Conservation (phyloP, 2,797 vertebrate genomes). For the Poliocrania exsul region DNA sequence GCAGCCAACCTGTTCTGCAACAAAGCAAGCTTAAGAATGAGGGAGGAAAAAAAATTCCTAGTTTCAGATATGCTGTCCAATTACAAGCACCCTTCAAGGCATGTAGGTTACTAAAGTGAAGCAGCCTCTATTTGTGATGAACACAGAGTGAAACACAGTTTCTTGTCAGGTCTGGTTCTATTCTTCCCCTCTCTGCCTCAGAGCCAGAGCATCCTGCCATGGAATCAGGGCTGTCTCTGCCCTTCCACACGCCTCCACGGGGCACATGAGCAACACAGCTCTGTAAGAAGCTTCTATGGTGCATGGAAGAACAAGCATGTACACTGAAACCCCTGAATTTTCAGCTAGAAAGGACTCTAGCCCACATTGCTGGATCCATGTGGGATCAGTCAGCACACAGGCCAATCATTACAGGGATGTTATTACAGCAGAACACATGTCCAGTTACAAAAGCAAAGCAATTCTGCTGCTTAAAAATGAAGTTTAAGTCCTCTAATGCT, state of each 20-base stretch:
- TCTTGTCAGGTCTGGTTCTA: neutral
- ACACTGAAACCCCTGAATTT: neutral
- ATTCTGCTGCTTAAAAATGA: neutral
- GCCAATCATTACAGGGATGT: neutral
- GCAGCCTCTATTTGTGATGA: neutral
- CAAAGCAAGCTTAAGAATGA: neutral
- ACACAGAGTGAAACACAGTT: neutral
- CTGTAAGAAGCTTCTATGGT: neutral
- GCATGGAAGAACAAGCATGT: neutral
- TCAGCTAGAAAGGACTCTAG: neutral
- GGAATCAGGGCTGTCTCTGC: neutral
- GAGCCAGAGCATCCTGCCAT: neutral
- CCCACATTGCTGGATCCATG: neutral
- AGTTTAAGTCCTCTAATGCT: neutral
- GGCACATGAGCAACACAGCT: neutral
- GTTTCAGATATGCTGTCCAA: neutral
- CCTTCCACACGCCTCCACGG: accelerated
- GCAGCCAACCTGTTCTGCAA: neutral
- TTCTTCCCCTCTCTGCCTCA: neutral
- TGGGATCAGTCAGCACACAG: neutral
- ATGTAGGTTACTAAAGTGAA: neutral
- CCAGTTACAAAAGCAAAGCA: neutral
- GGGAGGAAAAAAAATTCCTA: neutral
- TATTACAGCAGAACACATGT: neutral
- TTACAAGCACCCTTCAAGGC: neutral